Evolutionary conservation across 2,888 invertebrate genomes (phyloP).

Genomic region (Celastrina argiolus): DNA sequence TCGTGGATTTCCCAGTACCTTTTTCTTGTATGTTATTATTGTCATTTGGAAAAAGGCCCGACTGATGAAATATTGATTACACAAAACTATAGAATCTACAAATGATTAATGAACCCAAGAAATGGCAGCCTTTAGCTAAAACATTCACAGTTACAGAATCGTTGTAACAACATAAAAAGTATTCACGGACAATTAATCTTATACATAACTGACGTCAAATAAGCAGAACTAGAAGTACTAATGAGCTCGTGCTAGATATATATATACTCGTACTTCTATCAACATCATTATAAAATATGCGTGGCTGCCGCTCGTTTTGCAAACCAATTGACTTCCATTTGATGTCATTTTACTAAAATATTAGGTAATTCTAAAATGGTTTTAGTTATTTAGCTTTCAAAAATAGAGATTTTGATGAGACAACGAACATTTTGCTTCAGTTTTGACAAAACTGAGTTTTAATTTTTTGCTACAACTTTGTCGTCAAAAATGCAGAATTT

Average conservation of each 20-base stretch:
- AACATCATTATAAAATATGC: constrained; percentile 1
- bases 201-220: not conserved
- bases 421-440: no score
- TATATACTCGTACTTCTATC: not conserved
- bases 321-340: not conserved
- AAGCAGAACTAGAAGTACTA: not conserved
- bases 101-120: no score
- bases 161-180: not conserved
- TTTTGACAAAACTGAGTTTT: no score
- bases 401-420: no score
- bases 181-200: no score
- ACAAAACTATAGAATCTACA: no score
- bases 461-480: no score
- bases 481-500: no score
- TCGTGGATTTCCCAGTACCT: not conserved
- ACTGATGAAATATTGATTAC: no score
- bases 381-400: no score
- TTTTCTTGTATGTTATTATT: not conserved
- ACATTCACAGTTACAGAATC: no score
- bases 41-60: not conserved
- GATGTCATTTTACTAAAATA: not conserved
- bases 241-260: not conserved
- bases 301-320: not conserved
- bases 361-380: not conserved
- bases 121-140: no score